Evolutionary conservation across 2,113 vertebrate genomes (phyloP).

Genomic region (Origma solitaria): DNA sequence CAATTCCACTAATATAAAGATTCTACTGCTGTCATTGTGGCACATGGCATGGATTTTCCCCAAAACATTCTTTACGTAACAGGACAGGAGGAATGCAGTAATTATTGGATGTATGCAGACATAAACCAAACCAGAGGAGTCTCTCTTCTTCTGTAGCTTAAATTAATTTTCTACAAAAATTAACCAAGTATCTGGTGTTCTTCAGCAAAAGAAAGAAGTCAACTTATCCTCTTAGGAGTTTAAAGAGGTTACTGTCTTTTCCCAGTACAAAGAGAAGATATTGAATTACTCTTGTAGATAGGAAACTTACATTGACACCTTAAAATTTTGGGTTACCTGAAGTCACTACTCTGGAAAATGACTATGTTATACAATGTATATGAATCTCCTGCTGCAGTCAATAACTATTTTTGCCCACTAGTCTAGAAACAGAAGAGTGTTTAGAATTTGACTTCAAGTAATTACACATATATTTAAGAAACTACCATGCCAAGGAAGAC

Average conservation of each 20-base stretch:
- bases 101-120: neutral
- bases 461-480: neutral
- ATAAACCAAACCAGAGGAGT: neutral
- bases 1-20: neutral
- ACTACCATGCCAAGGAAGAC: neutral
- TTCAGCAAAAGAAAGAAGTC: neutral
- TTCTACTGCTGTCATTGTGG: neutral
- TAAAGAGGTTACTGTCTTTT: neutral
- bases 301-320: neutral
- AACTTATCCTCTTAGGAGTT: neutral
- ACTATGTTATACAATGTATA: neutral
- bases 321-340: neutral
- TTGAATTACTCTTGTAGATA: neutral
- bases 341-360: neutral
- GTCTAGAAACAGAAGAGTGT: neutral
- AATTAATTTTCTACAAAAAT: neutral
- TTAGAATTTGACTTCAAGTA: neutral
- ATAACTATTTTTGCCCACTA: neutral
- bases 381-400: neutral
- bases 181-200: neutral
- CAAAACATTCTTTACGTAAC: neutral
- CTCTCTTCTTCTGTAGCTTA: neutral
- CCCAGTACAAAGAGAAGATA: neutral
- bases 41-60: neutral
- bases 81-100: neutral